These are phyloP conservation scores for Malthinus seriepunctatus DNA, from an alignment of 2,888 invertebrate genomes.

Conservation along the genomic window DNA sequence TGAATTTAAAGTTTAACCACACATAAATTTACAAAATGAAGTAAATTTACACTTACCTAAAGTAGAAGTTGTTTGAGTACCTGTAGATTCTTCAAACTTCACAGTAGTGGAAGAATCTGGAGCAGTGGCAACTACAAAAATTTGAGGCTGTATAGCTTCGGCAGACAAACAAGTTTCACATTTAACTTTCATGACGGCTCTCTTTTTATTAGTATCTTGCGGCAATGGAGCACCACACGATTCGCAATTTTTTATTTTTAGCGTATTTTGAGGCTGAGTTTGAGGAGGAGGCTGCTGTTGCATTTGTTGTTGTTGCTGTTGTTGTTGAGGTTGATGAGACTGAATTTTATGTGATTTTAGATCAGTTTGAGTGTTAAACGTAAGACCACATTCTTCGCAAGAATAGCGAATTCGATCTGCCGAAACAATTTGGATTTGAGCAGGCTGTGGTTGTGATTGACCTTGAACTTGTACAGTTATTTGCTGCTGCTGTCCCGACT, in stretches of 20 bases:
- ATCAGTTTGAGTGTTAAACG: slow-evolving; percentile 51
- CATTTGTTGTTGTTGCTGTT: slow-evolving; percentile 46
- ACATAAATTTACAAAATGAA: not conserved
- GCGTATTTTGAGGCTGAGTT: slow-evolving; percentile 45
- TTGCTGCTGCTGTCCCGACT: slow-evolving; percentile 44
- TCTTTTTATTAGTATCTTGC: slow-evolving; percentile 53
- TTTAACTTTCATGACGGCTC: slow-evolving; percentile 55
- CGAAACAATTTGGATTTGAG: slow-evolving; percentile 64
- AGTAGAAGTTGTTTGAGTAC: slow-evolving; percentile 47
- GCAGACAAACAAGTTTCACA: slow-evolving; percentile 54
- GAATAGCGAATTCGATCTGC: slow-evolving; percentile 57
- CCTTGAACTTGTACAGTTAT: slow-evolving; percentile 40
- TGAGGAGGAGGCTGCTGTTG: slow-evolving; percentile 44
- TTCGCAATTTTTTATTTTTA: slow-evolving; percentile 55
- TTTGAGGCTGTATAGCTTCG: slow-evolving; percentile 55
- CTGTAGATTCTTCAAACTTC: slow-evolving; percentile 50
- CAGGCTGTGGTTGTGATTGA: slow-evolving; percentile 50
- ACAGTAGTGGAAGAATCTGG: slow-evolving; percentile 47
- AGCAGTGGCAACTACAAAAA: slow-evolving; percentile 66
- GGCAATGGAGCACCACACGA: slow-evolving; percentile 53
- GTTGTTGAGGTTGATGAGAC: slow-evolving; percentile 54
- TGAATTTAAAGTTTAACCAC: not conserved
- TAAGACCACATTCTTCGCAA: slow-evolving; percentile 54
- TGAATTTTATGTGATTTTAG: slow-evolving; percentile 55
- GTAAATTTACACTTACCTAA: slow-evolving; percentile 35